Evolutionary conservation across 2,113 vertebrate genomes (phyloP).

Genomic region (Paedocypris sp.): DNA sequence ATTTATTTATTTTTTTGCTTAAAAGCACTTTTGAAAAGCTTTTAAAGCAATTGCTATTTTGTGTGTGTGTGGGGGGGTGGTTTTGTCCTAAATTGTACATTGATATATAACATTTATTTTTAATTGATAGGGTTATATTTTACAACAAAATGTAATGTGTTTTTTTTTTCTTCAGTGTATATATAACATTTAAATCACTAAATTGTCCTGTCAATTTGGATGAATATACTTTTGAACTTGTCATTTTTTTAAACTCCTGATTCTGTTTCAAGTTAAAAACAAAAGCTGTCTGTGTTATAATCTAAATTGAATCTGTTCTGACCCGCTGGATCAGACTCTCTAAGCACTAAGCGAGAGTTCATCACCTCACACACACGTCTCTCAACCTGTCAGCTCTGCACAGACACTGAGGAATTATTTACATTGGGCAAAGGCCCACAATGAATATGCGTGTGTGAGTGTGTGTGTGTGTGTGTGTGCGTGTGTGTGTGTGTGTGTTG

Average conservation of each 20-base stretch:
- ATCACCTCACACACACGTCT: constrained; percentile 10
- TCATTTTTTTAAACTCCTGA: not conserved
- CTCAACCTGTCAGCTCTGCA: constrained; percentile 14
- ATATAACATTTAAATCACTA: not conserved
- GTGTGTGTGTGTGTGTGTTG: not conserved
- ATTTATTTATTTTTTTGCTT: no score
- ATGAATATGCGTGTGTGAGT: constrained; percentile 4
- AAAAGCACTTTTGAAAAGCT: no score
- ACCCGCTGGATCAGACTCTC: constrained; percentile 1
- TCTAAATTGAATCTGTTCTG: constrained; percentile 24
- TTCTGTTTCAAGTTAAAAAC: constrained; percentile 23
- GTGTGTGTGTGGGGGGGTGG: no score
- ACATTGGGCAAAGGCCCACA: constrained; percentile 15
- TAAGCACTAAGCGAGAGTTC: constrained; percentile 14
- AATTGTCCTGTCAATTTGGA: not conserved
- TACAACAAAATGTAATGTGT: no score
- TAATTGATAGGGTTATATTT: no score
- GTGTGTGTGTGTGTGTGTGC: not conserved
- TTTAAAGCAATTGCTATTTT: no score
- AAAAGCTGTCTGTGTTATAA: constrained; percentile 15
- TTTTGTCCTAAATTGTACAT: no score
- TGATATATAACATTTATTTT: no score
- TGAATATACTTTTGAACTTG: constrained; percentile 5
- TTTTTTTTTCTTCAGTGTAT: not conserved
- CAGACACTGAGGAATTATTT: constrained; percentile 19